A percentile compares a stretch with the other conserved stretches of the same genome.
Conservation (phyloP, 2,797 vertebrate species). For the Tenualosa thibaudeaui region DNA sequence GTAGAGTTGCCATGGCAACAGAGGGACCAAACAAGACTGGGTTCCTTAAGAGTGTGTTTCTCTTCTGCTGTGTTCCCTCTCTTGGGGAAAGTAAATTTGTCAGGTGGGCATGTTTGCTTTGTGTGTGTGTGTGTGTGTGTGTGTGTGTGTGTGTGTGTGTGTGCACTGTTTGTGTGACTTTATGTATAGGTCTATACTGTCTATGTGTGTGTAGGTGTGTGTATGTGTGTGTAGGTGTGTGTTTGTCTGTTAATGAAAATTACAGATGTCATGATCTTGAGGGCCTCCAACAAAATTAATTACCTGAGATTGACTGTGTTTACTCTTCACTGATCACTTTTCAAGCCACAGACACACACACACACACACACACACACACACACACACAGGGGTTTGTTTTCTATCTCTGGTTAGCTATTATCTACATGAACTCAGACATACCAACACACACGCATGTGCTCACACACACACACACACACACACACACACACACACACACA, state of each 20-base stretch:
- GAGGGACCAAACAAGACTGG: background rate
- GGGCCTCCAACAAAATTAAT: conserved; percentile 22
- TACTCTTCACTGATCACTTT: conserved; percentile 24
- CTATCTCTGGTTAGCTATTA: too few species aligned
- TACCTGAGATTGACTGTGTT: conserved; percentile 46
- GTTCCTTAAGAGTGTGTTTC: background rate
- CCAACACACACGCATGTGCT: background rate
- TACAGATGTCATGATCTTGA: conserved; percentile 38
- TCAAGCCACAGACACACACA: conserved; percentile 11
- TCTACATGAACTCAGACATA: background rate
- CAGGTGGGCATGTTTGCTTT: background rate
- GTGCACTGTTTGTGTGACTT: conserved; percentile 9
- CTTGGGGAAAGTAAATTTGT: background rate
- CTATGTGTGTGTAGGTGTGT: conserved; percentile 32
- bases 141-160: background rate
- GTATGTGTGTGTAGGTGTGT: conserved; percentile 40
- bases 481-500: too few species aligned
- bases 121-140: background rate
- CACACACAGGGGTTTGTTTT: background rate
- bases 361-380: conserved; percentile 9
- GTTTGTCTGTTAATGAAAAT: conserved; percentile 29
- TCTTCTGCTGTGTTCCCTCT: background rate
- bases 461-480: background rate
- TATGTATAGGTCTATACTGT: background rate
- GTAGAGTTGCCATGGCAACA: background rate